Base-by-base conservation (phyloP, 1,140 invertebrate genomes). In the Neodiprion lecontei region DNA sequence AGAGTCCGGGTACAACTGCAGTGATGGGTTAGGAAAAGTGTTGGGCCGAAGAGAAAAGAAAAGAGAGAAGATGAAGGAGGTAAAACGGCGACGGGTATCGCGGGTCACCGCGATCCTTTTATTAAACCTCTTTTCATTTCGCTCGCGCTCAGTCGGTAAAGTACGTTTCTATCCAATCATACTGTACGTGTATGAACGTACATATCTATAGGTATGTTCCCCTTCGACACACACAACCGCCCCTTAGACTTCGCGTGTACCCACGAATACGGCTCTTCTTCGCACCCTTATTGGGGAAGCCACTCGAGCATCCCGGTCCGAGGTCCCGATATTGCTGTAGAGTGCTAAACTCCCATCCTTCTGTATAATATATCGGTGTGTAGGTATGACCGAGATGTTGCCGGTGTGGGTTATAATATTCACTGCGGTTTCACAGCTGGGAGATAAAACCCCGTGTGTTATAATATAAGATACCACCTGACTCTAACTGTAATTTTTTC, bases 1-100 rank as follows among this genome's bases (percentile, higher is more conserved):
- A 40, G 28, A 40, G 28, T 40, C 28, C 28, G 28, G 28, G 28
- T 40, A 40, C 5, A 40, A 40, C 28, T 40, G 28, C 28, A 40
- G 28, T 40, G 72, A 73, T 70, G 72, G 68, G 65, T 72, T 76
- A 61, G n/a, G 53, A 61, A 17, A 17, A 61, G 53, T 17, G 53
- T 61, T 17, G 53, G 0, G 53, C 53, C 53, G 28, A 40, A 61
- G 53, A 14, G 53, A 17, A 17, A 61, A 17, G 53, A 61, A 61
- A 40, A 40, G 53, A 12, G 53, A 17, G n/a, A 5, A 61, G 53
- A 61, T 61, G 9, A 61, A 61, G n/a, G 53, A 61, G 53, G 11
- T 12, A 12, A 61, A 61, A 61, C 53, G 53, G n/a, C 53, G 53
- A 61, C 28, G 28, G 53, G 9, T 17, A 61, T 61, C 53, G 53